Evolutionary conservation across 2,888 invertebrate genomes (phyloP), one percentile per base, ranked within the genome.

Genomic region (Caradrina clavipalpis): DNA sequence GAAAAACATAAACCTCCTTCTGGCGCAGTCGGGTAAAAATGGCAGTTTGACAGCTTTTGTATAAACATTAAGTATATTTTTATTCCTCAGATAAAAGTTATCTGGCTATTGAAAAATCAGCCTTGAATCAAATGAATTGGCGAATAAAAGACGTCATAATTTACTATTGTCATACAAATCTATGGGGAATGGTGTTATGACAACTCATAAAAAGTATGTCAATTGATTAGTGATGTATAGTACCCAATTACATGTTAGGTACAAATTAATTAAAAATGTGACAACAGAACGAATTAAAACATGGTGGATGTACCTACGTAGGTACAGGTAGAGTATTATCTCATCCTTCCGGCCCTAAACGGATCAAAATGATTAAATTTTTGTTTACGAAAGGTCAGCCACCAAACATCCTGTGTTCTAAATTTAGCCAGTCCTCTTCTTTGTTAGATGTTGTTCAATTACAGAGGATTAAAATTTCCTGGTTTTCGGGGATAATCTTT

Each of bases 291-390:
- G n/a, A 73, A 62, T 73, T 35, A 63, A 31, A 26, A 45, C 59
- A 68, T 67, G 26, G 50, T n/a, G 22, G 11, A 39, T 11, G 51
- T 53, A 56, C 31, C 21, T 26, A 69, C n/a, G 10, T 76, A 51
- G 45, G 13, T 69, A 69, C 76, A 82, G 78, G 70, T 73, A 69
- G 11, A 49, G 66, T 61, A 83, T 73, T 85, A 85, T 86, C 78
- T 78, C 79, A 77, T 79, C 78, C 80, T 80, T 88, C 88, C 87
- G 84, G 81, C 67, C 70, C 81, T 76, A 82, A 87, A 87, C 85
- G 84, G 89, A 80, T 82, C 71, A 79, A 65, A 85, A 83, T 83
- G 85, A 88, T 88, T 88, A 88, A 88, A 85, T 85, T 82, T 78
- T 83, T 88, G 87, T 88, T 82, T 85, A 85, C 78, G 81, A 82